Base-by-base conservation (phyloP, 2,113 vertebrate species). In the human region DNA sequence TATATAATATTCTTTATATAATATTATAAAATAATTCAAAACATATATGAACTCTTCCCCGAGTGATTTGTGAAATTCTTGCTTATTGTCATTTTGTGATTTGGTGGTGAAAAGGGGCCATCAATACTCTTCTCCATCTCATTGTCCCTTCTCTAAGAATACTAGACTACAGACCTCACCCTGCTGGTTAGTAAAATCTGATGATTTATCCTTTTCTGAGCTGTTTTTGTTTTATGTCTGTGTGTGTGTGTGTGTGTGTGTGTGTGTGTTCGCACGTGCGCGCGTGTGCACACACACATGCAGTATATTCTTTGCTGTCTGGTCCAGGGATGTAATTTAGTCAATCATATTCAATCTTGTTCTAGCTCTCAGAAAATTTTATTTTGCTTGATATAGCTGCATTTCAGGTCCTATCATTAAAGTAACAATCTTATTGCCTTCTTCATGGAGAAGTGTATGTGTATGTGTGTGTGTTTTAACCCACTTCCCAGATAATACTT, bases 221-320 rank as follows among this genome's bases (percentile, higher is more conserved):
- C 1, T 79, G 5, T 3, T 80, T 38, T 83, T 64, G 3, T 27
- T 87, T 55, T 66, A 8, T 23, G 8, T 25, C 22, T 25, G 10
- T 25, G 23, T 27, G 9, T 61, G 59, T 61, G 59, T 61, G 59
- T 11, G 4, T 27, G 59, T 5, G 23, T 27, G 9, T 61, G 59
- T 61, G 59, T 61, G 59, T 11, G 4, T 27, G 59, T 5, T 1
- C 11, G 25, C 11, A 3, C 0, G 4, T 11, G 25, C 25, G 10
- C 1, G 10, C 0, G 4, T 4, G 23, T 4, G 23, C 3, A 9
- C 9, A 25, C 25, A 20, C 17, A 55, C 17, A 55, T 2, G 18
- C 40, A 40, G 5, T 86, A n/a, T 66, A 80, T 45, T 23, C 75
- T 16, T 72, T 72, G 43, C 16, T 82, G 10, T 59, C 6, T 89